These are phyloP conservation scores for Apodemus speciosus DNA, from an alignment of 2,113 vertebrate genomes.

Conservation along the genomic window DNA sequence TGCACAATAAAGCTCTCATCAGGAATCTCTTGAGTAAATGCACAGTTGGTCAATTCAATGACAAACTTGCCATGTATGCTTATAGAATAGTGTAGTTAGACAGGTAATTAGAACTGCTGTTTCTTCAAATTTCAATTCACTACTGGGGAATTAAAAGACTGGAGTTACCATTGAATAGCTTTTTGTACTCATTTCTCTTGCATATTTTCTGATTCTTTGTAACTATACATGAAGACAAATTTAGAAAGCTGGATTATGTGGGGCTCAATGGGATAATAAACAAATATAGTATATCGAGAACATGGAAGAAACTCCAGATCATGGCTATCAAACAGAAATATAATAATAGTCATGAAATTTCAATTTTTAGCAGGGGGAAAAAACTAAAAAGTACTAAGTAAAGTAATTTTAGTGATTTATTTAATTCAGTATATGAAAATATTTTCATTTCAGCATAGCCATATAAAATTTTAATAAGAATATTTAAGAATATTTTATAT, in stretches of 20 bases:
- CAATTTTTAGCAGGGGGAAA: background rate
- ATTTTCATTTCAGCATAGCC: background rate
- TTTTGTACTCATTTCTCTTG: background rate
- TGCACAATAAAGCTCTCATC: constrained; percentile 25
- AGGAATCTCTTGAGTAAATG: constrained; percentile 22
- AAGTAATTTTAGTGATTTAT: background rate
- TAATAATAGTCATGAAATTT: background rate
- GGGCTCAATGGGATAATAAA: background rate
- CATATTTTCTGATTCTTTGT: constrained; percentile 20
- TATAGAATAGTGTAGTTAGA: constrained; percentile 1
- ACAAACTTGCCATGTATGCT: background rate
- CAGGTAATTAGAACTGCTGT: constrained; percentile 3
- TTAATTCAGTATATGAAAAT: background rate
- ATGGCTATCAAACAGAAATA: background rate
- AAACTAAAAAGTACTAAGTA: background rate
- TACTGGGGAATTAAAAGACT: background rate
- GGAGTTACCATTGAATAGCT: background rate
- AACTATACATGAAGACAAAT: constrained; percentile 12
- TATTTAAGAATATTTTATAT: background rate
- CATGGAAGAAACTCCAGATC: background rate
- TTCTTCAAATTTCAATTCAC: constrained; percentile 40
- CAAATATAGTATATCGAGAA: background rate
- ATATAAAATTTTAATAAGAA: background rate
- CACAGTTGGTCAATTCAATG: constrained; percentile 17
- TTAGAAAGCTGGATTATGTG: background rate